Conservation (phyloP, 2,113 vertebrate species). For the Morone saxatilis region DNA sequence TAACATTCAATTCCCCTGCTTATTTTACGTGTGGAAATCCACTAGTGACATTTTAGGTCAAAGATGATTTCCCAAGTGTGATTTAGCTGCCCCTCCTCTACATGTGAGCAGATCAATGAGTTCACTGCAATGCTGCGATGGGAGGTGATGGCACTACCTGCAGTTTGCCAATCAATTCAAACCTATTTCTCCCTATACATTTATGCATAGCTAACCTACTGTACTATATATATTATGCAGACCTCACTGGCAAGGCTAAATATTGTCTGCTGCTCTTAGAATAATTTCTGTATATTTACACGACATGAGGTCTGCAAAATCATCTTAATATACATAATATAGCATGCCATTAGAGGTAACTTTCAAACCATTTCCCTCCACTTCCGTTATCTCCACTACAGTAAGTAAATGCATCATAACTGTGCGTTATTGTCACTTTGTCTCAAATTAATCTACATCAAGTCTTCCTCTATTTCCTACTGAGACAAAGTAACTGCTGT, state of each 20-base stretch:
- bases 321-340: slow-evolving; percentile 30
- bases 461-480: slow-evolving; percentile 8
- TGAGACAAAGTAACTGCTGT: neutral
- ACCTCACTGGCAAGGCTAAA: slow-evolving; percentile 22
- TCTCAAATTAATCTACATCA: slow-evolving; percentile 11
- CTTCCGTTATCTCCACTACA: slow-evolving; percentile 1
- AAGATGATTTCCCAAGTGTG: slow-evolving; percentile 56
- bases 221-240: slow-evolving; percentile 26
- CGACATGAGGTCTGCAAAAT: slow-evolving; percentile 44
- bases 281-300: slow-evolving; percentile 43
- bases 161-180: slow-evolving; percentile 19
- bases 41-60: slow-evolving; percentile 54
- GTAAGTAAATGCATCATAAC: slow-evolving; percentile 28
- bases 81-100: slow-evolving; percentile 20
- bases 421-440: slow-evolving; percentile 21
- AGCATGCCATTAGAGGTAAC: slow-evolving; percentile 16
- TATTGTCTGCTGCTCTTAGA: slow-evolving; percentile 2
- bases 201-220: slow-evolving; percentile 36
- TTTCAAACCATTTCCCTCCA: slow-evolving; percentile 20
- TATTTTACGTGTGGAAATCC: slow-evolving; percentile 34
- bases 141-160: slow-evolving; percentile 9
- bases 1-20: slow-evolving; percentile 20
- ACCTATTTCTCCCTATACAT: slow-evolving; percentile 21
- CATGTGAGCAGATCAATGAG: slow-evolving; percentile 47
- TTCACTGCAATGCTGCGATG: neutral